Evolutionary conservation across 2,797 vertebrate genomes (phyloP).

Genomic region (Notolabrus celidotus): DNA sequence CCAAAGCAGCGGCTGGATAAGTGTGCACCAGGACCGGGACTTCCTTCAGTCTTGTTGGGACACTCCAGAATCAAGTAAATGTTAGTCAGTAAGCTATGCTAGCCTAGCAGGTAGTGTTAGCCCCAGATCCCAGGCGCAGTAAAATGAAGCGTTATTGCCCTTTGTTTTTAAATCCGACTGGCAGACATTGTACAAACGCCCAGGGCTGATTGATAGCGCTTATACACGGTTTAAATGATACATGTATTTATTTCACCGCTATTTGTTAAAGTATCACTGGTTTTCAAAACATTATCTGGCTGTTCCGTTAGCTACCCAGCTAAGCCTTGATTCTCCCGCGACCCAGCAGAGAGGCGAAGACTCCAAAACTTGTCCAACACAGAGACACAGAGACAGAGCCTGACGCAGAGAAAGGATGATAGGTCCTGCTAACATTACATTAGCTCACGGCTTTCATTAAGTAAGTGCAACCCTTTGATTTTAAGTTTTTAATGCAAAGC

Average conservation of each 20-base stretch:
- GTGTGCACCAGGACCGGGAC: conserved; percentile 71
- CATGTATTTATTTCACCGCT: conserved; percentile 19
- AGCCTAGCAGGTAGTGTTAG: conserved; percentile 75
- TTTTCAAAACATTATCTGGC: conserved; percentile 73
- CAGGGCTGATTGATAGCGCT: conserved; percentile 17
- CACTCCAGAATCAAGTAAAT: conserved; percentile 84
- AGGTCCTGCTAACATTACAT: conserved; percentile 42
- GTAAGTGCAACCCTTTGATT: conserved; percentile 6
- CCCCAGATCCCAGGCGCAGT: conserved; percentile 79
- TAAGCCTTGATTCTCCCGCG: conserved; percentile 82
- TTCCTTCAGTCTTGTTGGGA: conserved; percentile 79
- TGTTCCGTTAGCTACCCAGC: conserved; percentile 74
- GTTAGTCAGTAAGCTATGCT: conserved; percentile 79
- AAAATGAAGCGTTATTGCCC: conserved; percentile 86
- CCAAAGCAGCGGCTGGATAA: conserved; percentile 59
- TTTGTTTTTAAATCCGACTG: conserved; percentile 84
- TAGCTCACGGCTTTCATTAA: conserved; percentile 36
- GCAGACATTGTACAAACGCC: conserved; percentile 57
- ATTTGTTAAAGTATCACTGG: conserved; percentile 42
- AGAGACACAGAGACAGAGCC: too few relatives aligned
- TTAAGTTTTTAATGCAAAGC: not conserved
- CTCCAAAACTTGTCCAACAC: conserved; percentile 87
- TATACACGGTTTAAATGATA: conserved; percentile 1
- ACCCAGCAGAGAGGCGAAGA: conserved; percentile 78
- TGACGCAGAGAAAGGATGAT: conserved; percentile 55